phyloP scores from a whole-genome alignment of 30 jellyfish, hydroid and myxozoan genomes.

The Aurelia coerulea region DNA sequence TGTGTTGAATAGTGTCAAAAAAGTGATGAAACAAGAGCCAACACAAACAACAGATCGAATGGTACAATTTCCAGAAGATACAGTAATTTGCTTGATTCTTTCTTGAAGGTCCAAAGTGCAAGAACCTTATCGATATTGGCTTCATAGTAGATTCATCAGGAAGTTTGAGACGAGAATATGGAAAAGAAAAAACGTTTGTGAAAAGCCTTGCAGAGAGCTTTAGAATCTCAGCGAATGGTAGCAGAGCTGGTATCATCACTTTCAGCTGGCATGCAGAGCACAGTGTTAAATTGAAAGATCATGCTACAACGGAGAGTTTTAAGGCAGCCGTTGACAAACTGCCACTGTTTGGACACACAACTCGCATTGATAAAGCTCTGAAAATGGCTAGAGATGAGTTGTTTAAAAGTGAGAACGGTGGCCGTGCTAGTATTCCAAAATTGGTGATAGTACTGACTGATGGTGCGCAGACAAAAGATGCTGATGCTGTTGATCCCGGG shows the following conservation, averaged over 20 bases:
- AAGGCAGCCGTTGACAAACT: constrained; percentile 76
- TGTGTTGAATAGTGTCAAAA: too few relatives aligned
- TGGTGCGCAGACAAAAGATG: constrained; percentile 86
- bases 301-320: constrained; percentile 35
- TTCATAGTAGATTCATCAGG: constrained; percentile 77
- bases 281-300: constrained; percentile 62
- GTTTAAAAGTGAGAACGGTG: constrained; percentile 61
- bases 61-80: too few relatives aligned
- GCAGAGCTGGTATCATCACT: constrained; percentile 85
- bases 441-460: constrained; percentile 80
- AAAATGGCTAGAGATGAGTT: constrained; percentile 63
- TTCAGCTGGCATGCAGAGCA: constrained; percentile 85
- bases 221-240: constrained; percentile 50
- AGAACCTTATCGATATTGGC: constrained; percentile 66
- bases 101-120: constrained; percentile 47
- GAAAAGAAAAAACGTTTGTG: constrained; percentile 65
- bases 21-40: too few relatives aligned
- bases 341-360: constrained; percentile 81
- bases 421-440: constrained; percentile 64
- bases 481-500: constrained; percentile 83
- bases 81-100: too few relatives aligned
- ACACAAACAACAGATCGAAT: too few relatives aligned
- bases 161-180: constrained; percentile 67
- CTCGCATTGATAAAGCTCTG: constrained; percentile 89
- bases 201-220: constrained; percentile 61